These are phyloP conservation scores for Rhinatrema bivittatum DNA, from an alignment of 2,797 vertebrate species.

Conservation along the genomic window DNA sequence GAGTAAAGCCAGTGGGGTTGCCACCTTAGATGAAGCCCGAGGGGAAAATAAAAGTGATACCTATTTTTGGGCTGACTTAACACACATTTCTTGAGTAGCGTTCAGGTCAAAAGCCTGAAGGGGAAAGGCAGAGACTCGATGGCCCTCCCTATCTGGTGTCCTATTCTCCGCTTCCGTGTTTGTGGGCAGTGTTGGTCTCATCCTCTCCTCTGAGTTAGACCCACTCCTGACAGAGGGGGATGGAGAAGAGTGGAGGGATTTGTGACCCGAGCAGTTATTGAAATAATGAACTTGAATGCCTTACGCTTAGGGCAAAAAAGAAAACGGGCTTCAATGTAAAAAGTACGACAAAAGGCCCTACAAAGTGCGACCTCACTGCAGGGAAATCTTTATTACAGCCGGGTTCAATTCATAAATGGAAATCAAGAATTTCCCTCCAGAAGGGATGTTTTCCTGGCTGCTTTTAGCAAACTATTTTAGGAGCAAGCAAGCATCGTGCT, in stretches of 20 bases:
- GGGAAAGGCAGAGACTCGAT: no score
- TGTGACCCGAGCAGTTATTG: no score
- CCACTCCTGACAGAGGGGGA: neutral
- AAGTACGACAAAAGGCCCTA: neutral
- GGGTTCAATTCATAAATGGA: neutral
- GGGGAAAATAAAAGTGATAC: no score
- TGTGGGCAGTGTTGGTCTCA: no score
- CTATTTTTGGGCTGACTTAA: no score
- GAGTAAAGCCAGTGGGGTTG: no score
- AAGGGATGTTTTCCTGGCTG: neutral
- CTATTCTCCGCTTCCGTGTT: no score
- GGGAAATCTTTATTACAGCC: neutral
- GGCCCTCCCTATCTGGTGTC: no score
- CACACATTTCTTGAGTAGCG: no score
- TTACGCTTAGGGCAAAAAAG: neutral
- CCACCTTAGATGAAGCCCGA: no score
- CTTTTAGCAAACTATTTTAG: neutral
- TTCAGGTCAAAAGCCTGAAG: no score
- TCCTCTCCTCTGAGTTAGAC: no score
- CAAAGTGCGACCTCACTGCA: neutral
- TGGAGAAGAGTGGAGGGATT: neutral
- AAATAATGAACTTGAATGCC: neutral
- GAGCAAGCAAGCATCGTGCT: neutral
- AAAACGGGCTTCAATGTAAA: neutral
- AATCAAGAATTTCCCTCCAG: slow-evolving; percentile 1